phyloP scores from a whole-genome alignment of 1,140 invertebrate species.

The Diploscapter pachys region DNA sequence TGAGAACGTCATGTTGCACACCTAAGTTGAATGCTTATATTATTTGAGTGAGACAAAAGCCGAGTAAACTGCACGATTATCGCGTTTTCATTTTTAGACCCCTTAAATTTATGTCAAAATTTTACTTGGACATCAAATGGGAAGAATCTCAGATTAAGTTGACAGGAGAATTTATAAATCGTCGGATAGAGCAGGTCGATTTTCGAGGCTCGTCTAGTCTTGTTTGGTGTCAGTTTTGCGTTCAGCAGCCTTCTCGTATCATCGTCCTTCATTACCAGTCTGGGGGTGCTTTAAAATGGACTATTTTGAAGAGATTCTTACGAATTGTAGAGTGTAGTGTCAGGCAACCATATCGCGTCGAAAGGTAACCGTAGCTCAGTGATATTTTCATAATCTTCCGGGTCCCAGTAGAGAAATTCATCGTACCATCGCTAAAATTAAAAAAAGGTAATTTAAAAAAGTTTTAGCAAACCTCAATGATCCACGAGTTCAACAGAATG shows the following conservation, averaged over 20 bases:
- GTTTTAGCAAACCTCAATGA: slow-evolving; percentile 42
- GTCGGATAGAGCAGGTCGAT: slow-evolving; percentile 56
- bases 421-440: slow-evolving; percentile 53
- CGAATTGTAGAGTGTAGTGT: slow-evolving; percentile 49
- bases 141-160: slow-evolving; percentile 52
- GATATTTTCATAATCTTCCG: slow-evolving; percentile 53
- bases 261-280: slow-evolving; percentile 58
- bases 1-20: slow-evolving; percentile 60
- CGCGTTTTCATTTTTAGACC: too few species aligned
- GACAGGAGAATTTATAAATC: slow-evolving; percentile 56
- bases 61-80: neutral
- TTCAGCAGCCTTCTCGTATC: slow-evolving; percentile 55
- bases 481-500: slow-evolving; percentile 55
- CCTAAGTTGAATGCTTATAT: slow-evolving; percentile 15
- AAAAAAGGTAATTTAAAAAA: neutral
- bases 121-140: slow-evolving; percentile 54
- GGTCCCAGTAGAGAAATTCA: slow-evolving; percentile 56
- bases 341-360: slow-evolving; percentile 44
- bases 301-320: slow-evolving; percentile 6
- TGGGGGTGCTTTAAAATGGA: slow-evolving; percentile 1
- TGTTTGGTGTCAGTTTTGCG: slow-evolving; percentile 55
- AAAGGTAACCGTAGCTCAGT: slow-evolving; percentile 50
- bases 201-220: slow-evolving; percentile 28
- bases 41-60: neutral
- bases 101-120: neutral